Base-by-base conservation (phyloP, 2,113 vertebrate species). In the Clarias macrocephalus region DNA sequence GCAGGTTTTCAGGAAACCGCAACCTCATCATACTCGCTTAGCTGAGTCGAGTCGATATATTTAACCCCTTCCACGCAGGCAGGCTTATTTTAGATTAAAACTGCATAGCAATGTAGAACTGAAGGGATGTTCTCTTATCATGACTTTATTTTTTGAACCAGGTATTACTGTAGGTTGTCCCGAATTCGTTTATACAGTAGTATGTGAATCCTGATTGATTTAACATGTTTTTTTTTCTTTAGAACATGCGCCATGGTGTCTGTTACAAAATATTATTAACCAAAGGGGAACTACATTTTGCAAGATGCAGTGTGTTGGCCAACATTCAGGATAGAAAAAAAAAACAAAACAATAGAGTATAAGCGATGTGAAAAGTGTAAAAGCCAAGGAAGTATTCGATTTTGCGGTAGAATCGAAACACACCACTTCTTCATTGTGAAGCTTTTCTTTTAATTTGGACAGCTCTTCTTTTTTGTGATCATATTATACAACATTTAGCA, bases 1-100 rank as follows among this genome's bases (percentile, higher is more conserved):
- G 65, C 88, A 88, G 5, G 28, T 65, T 87, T 59, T 59, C 7
- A 68, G 56, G 16, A 59, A 88, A 48, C 54, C 72, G 18, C 54
- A 52, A 56, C 68, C 48, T 85, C 66, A 70, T 82, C 66, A 86
- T 52, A 23, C 59, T 56, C 2, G 19, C 28, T 56, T 79, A 79
- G 52, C n/a, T 54, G n/a, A 79, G 25, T 15, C 15, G 8, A 10
- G 13, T 60, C 25, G 75, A n/a, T 60, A 62, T 28, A 79, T 63
- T 52, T 86, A 60, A 65, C 57, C 60, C 37, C 52, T 79, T 56
- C 28, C 2, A 1, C 12, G 23, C n/a, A 79, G 13, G 6, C 48
- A 57, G 75, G 23, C 52, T 56, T 77, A 30, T 18, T 79, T 54
- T n/a, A 76, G 73, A 76, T 48, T 18, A 16, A 77, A 77, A 16